Evolutionary conservation across 1,140 invertebrate genomes (phyloP).

Genomic region (Zaprionus ornatus): DNA sequence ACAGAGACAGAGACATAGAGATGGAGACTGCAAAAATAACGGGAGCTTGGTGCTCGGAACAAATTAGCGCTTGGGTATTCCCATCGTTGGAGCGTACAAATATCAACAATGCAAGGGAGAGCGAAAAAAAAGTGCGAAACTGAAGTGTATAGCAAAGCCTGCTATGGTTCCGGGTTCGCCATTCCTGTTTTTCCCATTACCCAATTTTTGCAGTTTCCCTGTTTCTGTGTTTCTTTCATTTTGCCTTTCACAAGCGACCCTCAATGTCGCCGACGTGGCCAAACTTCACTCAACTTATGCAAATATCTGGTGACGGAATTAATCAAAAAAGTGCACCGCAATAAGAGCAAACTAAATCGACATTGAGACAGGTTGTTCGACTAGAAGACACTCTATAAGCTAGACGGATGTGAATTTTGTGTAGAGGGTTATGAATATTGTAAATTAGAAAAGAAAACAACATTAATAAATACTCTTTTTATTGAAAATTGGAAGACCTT

Average conservation of each 20-base stretch:
- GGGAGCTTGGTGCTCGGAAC: constrained; percentile 28
- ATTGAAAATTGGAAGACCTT: background rate
- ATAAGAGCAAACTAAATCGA: constrained; percentile 26
- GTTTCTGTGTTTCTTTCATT: background rate
- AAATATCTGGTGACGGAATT: constrained; percentile 77
- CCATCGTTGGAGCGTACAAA: constrained; percentile 53
- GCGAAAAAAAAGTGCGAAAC: constrained; percentile 15
- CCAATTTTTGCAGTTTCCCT: constrained; percentile 6
- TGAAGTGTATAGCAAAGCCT: constrained; percentile 64
- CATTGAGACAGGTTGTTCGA: background rate
- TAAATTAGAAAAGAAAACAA: background rate
- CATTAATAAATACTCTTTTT: background rate
- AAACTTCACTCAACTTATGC: constrained; percentile 66
- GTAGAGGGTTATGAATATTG: no score
- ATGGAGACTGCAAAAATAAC: background rate
- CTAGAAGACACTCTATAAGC: background rate
- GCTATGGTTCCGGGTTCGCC: constrained; percentile 2
- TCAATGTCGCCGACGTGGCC: constrained; percentile 36
- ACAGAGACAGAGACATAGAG: background rate
- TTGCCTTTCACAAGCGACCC: constrained; percentile 35
- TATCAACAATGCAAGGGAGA: constrained; percentile 50
- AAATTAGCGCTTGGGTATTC: constrained; percentile 52
- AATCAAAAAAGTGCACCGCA: constrained; percentile 71
- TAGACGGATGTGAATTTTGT: background rate
- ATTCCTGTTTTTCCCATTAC: background rate